Percentiles rank a stretch among this genome's conserved stretches.
Evolutionary conservation across 2,888 invertebrate species (phyloP).

Genomic region (Leptarthrus brevirostris): DNA sequence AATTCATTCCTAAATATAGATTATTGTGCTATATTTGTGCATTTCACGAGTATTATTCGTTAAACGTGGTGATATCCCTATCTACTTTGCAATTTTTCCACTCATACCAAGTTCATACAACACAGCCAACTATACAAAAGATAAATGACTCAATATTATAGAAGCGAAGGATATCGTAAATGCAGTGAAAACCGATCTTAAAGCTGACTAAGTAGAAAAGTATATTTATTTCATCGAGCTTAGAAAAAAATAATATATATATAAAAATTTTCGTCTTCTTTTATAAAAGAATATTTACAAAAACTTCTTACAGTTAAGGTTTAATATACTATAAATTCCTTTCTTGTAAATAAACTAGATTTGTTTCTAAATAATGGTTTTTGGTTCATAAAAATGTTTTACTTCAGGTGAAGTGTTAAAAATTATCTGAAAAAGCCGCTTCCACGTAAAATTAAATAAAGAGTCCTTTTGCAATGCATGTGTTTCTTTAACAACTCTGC

Average conservation of each 20-base stretch:
- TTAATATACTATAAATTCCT: constrained; percentile 12
- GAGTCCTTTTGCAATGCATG: background rate
- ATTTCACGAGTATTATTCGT: no score
- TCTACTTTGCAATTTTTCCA: no score
- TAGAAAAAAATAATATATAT: constrained; percentile 8
- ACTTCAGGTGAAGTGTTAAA: background rate
- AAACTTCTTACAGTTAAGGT: background rate
- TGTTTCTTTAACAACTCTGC: constrained; percentile 1
- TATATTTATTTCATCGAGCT: background rate
- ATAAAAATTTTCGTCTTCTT: constrained; percentile 10
- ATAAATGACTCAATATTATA: background rate
- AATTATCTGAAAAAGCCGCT: constrained; percentile 30
- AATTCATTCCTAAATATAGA: no score
- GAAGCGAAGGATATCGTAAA: background rate
- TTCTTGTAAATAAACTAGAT: constrained; percentile 21
- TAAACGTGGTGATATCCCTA: no score
- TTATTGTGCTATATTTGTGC: no score
- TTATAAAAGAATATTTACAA: constrained; percentile 27
- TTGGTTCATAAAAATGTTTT: constrained; percentile 26
- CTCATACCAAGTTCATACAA: background rate
- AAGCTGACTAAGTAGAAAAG: constrained; percentile 4
- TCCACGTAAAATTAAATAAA: constrained; percentile 17
- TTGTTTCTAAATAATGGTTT: constrained; percentile 20
- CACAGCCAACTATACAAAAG: background rate
- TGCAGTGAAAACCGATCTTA: background rate